Conservation (phyloP, 2,113 vertebrate genomes). For the Gobius niger region DNA sequence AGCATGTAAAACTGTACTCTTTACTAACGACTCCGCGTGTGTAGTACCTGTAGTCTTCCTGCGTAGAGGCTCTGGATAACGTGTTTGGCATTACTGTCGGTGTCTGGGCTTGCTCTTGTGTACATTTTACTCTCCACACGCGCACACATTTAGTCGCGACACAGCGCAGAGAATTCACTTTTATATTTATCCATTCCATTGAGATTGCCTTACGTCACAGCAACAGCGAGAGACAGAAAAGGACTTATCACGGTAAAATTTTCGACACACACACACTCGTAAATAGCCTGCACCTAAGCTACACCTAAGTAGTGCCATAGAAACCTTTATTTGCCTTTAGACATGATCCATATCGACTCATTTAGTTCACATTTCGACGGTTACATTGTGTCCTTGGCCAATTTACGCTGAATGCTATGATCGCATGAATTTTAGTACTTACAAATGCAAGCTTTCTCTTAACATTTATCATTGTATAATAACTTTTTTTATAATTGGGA, state of each 20-base stretch:
- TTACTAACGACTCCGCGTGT: conserved; percentile 57
- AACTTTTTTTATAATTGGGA: conserved; percentile 57
- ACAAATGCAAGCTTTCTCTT: conserved; percentile 57
- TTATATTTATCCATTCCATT: conserved; percentile 67
- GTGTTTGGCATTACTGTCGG: conserved; percentile 42
- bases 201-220: conserved; percentile 72
- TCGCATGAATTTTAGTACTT: conserved; percentile 62
- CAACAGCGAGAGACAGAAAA: conserved; percentile 51
- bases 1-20: conserved; percentile 65
- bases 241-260: conserved; percentile 54
- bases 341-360: conserved; percentile 63
- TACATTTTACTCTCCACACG: conserved; percentile 40
- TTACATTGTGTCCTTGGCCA: conserved; percentile 56
- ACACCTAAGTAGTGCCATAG: conserved; percentile 78
- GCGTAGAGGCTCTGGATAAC: conserved; percentile 54
- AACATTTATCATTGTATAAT: conserved; percentile 39
- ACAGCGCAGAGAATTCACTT: conserved; percentile 50
- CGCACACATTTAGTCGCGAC: not conserved
- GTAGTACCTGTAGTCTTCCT: conserved; percentile 69
- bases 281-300: conserved; percentile 72
- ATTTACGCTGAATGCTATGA: conserved; percentile 37
- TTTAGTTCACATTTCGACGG: conserved; percentile 55
- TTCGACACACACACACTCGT: conserved; percentile 55
- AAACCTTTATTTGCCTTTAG: conserved; percentile 79
- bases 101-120: conserved; percentile 55